phyloP scores from a whole-genome alignment of 2,797 vertebrate genomes.

The Synaphobranchus kaupii region DNA sequence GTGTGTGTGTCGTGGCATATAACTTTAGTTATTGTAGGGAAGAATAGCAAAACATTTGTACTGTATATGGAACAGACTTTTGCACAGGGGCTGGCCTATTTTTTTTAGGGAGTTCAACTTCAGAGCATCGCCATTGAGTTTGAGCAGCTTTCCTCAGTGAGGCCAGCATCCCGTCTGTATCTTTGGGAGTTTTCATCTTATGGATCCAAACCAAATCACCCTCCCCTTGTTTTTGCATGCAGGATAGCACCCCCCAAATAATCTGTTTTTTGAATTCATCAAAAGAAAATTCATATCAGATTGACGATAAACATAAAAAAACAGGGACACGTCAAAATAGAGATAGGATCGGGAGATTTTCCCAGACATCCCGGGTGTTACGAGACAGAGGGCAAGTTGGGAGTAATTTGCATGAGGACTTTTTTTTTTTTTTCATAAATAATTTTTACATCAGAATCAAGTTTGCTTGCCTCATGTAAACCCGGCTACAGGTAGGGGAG shows the following conservation, averaged over 20 bases:
- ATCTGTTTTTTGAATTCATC: not conserved
- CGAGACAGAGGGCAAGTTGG: not conserved
- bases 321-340: not conserved
- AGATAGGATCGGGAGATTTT: not conserved
- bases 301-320: not conserved
- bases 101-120: constrained; percentile 1
- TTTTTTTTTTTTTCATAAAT: not conserved
- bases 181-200: not conserved
- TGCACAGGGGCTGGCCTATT: not conserved
- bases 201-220: not conserved
- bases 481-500: not conserved
- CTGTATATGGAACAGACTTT: constrained; percentile 12
- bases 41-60: constrained; percentile 13
- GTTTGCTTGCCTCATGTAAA: not conserved
- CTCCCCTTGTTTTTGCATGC: not conserved
- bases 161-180: not conserved
- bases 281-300: constrained; percentile 1
- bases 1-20: constrained; percentile 19
- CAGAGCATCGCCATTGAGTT: not conserved
- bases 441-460: not conserved
- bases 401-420: not conserved
- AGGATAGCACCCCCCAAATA: not conserved
- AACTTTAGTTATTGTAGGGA: not conserved
- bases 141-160: not conserved
- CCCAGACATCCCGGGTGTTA: not conserved